Conservation (phyloP, 2,888 invertebrate genomes). For the Aspidiotus destructor region DNA sequence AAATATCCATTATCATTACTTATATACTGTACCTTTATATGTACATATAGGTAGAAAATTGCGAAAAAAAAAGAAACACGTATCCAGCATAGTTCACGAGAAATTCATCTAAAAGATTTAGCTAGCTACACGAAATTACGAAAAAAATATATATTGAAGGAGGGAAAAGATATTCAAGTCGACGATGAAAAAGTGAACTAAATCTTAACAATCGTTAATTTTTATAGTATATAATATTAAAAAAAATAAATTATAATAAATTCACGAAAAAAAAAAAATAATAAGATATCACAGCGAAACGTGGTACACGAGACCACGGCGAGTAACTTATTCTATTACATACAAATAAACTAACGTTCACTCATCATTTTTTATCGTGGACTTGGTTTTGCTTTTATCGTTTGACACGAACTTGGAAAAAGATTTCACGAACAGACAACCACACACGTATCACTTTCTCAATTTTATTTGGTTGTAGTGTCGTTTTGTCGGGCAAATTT, state of each 20-base stretch:
- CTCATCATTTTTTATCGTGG: no score
- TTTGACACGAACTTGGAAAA: no score
- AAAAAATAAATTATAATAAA: background rate
- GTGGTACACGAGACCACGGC: conserved; percentile 5
- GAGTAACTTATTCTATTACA: conserved; percentile 4
- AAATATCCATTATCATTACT: background rate
- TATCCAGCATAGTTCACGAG: conserved; percentile 1
- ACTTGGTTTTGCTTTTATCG: no score
- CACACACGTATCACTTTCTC: no score
- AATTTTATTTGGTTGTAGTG: no score
- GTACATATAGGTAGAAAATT: conserved; percentile 3
- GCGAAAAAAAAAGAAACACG: background rate
- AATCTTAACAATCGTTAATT: conserved; percentile 12
- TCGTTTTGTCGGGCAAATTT: no score
- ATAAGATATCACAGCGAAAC: conserved; percentile 16
- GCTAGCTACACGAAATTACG: background rate
- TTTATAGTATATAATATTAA: background rate
- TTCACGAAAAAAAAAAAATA: conserved; percentile 1
- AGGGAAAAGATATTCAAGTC: background rate
- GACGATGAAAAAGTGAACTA: background rate
- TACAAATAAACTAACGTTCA: no score
- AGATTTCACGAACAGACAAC: no score
- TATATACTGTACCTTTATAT: background rate
- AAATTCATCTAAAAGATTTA: conserved; percentile 4
- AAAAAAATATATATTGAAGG: conserved; percentile 6